Evolutionary conservation across 1,140 invertebrate genomes (phyloP).

Genomic region (Plutomurus gul): DNA sequence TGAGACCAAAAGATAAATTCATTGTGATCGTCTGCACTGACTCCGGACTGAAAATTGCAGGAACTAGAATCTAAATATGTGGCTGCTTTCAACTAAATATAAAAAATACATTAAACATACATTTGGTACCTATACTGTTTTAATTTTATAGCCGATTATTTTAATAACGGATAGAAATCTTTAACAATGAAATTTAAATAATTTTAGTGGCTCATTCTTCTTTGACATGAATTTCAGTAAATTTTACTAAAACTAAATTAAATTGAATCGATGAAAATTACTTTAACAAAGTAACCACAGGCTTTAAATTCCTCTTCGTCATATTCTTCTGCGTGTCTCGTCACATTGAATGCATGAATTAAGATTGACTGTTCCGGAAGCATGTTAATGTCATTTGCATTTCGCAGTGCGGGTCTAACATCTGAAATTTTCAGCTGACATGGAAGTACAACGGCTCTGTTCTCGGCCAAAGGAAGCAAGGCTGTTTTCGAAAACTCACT

Average conservation of each 20-base stretch:
- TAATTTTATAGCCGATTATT: no score
- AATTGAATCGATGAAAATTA: background rate
- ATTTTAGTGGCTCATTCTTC: no score
- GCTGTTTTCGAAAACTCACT: background rate
- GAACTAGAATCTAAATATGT: background rate
- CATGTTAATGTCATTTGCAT: background rate
- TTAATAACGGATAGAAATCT: no score
- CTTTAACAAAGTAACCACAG: background rate
- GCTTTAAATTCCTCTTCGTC: background rate
- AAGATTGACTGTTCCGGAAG: background rate
- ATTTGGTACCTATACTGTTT: no score
- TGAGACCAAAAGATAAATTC: background rate
- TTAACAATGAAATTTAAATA: no score
- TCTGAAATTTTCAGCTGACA: background rate
- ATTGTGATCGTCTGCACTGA: background rate
- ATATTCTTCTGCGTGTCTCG: background rate
- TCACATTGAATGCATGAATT: background rate
- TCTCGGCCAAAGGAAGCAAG: background rate
- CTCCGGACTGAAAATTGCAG: background rate
- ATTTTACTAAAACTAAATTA: background rate
- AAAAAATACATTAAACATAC: background rate
- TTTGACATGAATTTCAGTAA: no score
- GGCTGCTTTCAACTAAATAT: background rate
- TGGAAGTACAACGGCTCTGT: background rate
- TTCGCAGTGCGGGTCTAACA: background rate